Percentiles rank a stretch among this genome's conserved stretches.
These are phyloP conservation scores for Campylorhamphus procurvoides DNA, from an alignment of 2,113 vertebrate species.

Conservation along the genomic window DNA sequence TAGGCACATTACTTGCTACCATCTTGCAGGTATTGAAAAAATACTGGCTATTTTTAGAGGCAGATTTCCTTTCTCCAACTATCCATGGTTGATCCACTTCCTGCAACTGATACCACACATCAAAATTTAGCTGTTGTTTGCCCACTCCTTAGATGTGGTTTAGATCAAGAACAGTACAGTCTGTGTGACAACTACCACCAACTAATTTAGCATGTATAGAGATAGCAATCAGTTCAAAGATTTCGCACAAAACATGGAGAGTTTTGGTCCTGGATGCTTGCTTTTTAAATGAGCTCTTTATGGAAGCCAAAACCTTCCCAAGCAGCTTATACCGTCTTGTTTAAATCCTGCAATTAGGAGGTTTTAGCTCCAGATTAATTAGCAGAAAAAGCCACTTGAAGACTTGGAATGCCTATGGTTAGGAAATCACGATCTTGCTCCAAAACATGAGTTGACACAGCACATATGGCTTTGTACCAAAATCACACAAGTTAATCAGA, in stretches of 20 bases:
- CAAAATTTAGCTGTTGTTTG: background rate
- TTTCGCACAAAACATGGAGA: background rate
- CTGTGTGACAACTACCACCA: background rate
- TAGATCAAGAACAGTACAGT: background rate
- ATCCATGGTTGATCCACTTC: background rate
- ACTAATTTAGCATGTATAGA: background rate
- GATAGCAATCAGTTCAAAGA: background rate
- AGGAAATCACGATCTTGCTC: slow-evolving; percentile 4
- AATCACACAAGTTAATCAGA: background rate
- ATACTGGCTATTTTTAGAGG: background rate
- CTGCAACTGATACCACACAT: background rate
- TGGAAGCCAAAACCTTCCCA: background rate
- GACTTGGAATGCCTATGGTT: slow-evolving; percentile 2
- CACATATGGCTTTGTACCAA: background rate
- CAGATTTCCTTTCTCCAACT: background rate
- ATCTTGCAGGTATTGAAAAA: background rate
- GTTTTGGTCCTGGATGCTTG: background rate
- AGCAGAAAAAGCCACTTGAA: slow-evolving; percentile 35
- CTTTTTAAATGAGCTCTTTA: background rate
- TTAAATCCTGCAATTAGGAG: slow-evolving; percentile 61
- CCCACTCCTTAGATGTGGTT: background rate
- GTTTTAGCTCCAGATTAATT: slow-evolving; percentile 54
- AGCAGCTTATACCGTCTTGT: background rate
- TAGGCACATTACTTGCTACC: background rate
- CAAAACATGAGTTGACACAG: slow-evolving; percentile 21